These are phyloP conservation scores for Diprion similis DNA, from an alignment of 1,140 invertebrate genomes.

Conservation along the genomic window DNA sequence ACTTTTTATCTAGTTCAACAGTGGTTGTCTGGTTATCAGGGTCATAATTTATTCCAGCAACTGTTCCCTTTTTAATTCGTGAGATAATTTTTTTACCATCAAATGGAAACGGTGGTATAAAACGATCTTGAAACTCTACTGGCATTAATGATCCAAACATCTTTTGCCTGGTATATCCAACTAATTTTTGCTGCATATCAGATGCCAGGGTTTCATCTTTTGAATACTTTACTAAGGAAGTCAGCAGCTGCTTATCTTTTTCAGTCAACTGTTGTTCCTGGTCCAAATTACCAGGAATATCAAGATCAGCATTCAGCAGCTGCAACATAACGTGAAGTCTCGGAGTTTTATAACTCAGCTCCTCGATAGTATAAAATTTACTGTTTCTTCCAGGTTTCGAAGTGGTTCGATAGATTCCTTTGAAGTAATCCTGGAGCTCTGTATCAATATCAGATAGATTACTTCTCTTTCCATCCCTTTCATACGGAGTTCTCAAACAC, in stretches of 20 bases:
- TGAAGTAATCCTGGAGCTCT: constrained; percentile 9
- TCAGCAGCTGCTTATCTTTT: constrained; percentile 42
- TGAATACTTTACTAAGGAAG: constrained; percentile 33
- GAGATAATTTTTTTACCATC: neutral
- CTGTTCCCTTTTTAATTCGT: constrained; percentile 7
- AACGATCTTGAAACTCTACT: constrained; percentile 23
- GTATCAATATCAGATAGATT: neutral
- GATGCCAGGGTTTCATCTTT: neutral
- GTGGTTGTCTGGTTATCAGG: constrained; percentile 20
- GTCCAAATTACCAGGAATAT: constrained; percentile 30
- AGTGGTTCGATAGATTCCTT: neutral
- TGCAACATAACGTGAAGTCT: constrained; percentile 41
- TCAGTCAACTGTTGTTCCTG: constrained; percentile 29
- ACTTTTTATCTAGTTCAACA: constrained; percentile 18
- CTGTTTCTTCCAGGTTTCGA: constrained; percentile 20
- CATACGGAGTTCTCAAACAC: constrained; percentile 38
- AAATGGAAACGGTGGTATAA: constrained; percentile 46
- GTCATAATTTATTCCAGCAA: constrained; percentile 33
- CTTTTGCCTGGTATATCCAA: constrained; percentile 13
- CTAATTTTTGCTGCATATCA: constrained; percentile 25
- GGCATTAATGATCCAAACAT: constrained; percentile 43
- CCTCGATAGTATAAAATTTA: constrained; percentile 23
- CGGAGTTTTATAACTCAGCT: constrained; percentile 27
- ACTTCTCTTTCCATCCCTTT: neutral
- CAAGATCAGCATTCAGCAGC: constrained; percentile 38